Percentiles rank a stretch among this genome's conserved stretches.
These are phyloP conservation scores for Euplexia lucipara DNA, from an alignment of 2,888 invertebrate species.

Conservation along the genomic window DNA sequence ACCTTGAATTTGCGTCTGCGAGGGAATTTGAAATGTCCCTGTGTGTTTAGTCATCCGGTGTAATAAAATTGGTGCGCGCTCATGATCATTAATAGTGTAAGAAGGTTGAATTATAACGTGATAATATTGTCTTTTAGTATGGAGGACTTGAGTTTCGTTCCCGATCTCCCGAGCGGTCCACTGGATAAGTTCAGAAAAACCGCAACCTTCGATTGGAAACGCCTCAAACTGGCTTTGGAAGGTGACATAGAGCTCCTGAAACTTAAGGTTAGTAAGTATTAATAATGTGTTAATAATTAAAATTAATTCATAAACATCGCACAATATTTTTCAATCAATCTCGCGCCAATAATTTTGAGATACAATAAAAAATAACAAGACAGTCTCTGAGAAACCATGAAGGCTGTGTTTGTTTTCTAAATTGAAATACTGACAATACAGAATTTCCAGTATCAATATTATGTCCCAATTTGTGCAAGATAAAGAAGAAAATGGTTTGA, in stretches of 20 bases:
- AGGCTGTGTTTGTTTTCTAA: neutral
- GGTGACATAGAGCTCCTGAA: constrained; percentile 93
- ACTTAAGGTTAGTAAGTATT: constrained; percentile 93
- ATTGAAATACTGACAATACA: neutral
- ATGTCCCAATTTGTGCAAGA: too few species aligned
- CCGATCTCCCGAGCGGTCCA: constrained; percentile 94
- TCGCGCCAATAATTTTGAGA: constrained; percentile 36
- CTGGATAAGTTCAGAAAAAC: constrained; percentile 94
- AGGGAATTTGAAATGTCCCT: constrained; percentile 74
- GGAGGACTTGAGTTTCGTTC: constrained; percentile 92
- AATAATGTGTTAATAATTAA: constrained; percentile 9
- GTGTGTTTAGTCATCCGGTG: constrained; percentile 76
- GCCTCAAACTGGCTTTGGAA: constrained; percentile 95
- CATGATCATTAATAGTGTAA: constrained; percentile 58
- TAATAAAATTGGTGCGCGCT: constrained; percentile 68
- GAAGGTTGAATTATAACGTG: constrained; percentile 64
- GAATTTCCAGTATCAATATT: neutral
- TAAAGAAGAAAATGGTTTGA: too few species aligned
- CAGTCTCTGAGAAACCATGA: neutral
- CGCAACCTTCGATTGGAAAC: constrained; percentile 97
- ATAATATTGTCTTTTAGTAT: constrained; percentile 79
- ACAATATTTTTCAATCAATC: constrained; percentile 12
- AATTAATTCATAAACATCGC: constrained; percentile 24
- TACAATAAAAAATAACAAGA: constrained; percentile 6
- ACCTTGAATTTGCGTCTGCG: constrained; percentile 68